Conservation (phyloP, 2,113 vertebrate genomes). For the Mionectes macconnelli region DNA sequence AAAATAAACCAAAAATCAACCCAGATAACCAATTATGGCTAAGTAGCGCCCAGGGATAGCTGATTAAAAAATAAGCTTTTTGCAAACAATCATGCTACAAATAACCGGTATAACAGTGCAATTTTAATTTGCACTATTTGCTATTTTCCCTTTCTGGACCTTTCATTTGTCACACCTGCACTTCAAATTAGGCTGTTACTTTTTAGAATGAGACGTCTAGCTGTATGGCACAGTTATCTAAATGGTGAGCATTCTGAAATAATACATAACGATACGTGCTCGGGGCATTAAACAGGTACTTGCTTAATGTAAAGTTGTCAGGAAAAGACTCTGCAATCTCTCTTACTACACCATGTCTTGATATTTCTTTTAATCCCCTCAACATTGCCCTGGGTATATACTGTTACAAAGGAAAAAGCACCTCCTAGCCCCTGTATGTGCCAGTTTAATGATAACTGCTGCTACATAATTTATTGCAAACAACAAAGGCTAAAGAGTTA, state of each 20-base stretch:
- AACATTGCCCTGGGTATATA: background rate
- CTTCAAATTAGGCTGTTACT: background rate
- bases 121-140: background rate
- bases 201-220: background rate
- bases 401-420: background rate
- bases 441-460: conserved; percentile 28
- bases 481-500: conserved; percentile 26
- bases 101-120: background rate
- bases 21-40: background rate
- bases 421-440: background rate
- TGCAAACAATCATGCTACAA: background rate
- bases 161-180: background rate
- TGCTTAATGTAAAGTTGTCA: conserved; percentile 8
- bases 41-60: background rate
- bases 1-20: background rate
- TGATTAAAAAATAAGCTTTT: background rate
- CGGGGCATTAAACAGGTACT: background rate
- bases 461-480: conserved; percentile 53
- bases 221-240: background rate
- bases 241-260: background rate
- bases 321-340: background rate
- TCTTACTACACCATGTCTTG: background rate
- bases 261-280: background rate
- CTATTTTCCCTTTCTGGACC: background rate
- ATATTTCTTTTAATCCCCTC: conserved; percentile 32